A percentile compares a stretch with the other conserved stretches of the same genome.
Conservation (phyloP, 2,113 vertebrate genomes). For the Oriolus oriolus region DNA sequence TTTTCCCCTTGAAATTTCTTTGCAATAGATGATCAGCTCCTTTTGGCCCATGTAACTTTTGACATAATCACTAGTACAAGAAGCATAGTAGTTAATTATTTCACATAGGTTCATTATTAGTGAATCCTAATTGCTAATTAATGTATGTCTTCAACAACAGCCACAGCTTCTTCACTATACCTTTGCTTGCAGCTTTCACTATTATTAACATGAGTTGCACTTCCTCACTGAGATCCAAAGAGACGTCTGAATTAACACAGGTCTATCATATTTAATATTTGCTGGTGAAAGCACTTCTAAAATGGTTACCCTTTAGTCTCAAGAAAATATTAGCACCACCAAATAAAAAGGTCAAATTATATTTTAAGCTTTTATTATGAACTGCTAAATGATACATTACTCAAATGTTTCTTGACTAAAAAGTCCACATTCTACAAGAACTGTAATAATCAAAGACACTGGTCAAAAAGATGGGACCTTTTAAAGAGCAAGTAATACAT, state of each 20-base stretch:
- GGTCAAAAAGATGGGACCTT: background rate
- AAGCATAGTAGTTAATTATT: background rate
- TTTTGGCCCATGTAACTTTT: background rate
- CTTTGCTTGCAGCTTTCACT: background rate
- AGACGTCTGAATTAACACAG: background rate
- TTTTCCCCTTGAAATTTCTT: background rate
- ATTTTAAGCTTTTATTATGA: background rate
- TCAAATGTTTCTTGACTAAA: background rate
- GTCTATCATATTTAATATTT: background rate
- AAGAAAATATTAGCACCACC: background rate
- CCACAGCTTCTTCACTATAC: background rate
- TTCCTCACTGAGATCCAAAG: background rate
- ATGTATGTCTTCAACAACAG: background rate
- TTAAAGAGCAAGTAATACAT: background rate
- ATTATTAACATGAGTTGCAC: background rate
- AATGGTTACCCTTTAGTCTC: background rate
- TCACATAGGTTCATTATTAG: background rate
- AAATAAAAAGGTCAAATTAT: constrained; percentile 10
- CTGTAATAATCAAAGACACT: background rate
- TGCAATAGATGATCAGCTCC: background rate
- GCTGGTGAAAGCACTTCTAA: background rate
- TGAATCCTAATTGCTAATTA: background rate
- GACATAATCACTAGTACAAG: background rate
- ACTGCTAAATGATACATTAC: background rate
- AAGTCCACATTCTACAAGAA: background rate